Evolutionary conservation across 2,888 invertebrate species (phyloP), one percentile per base, ranked within the genome.

Genomic region (Leucophenga montana): DNA sequence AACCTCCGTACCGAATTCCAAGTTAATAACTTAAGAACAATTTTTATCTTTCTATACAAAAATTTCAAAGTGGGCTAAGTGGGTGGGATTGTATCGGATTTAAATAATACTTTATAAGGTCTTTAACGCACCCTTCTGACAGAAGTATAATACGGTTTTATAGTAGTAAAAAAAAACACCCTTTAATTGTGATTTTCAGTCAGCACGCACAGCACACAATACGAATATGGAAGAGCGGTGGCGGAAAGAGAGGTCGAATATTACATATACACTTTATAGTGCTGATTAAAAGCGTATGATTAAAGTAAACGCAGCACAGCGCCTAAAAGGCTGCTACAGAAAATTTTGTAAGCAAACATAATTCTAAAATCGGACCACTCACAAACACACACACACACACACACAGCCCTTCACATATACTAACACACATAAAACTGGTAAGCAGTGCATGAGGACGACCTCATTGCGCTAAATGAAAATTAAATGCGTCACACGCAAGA

Each of bases 271-370:
- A 57, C 27, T 5, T 39, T 39, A 39, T 39, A 39, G 39, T 76
- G 71, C 71, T 76, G 71, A 54, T 77, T 75, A 71, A 73, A 79
- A 77, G 79, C 73, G 75, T 72, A 8, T 39, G 39, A 39, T 39
- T 39, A 39, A 39, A 8, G 33, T 8, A 33, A 33, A 33, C 33
- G 3, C 33, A 33, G 33, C 33, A 33, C 33, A 33, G 44, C 14
- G 20, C 68, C 68, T 54, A 14, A 65, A 66, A 65, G 16, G 61
- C 39, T 56, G 56, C 27, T 31, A 57, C 27, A 57, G 57, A 57
- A 57, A 31, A 31, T 57, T 31, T 57, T 20, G 57, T 13, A 18
- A 31, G 57, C 57, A 31, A 31, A 31, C 27, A 57, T 31, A 57
- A 57, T 31, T 57, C 27, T n/a, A 31, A n/a, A 31, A 57, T 20